phyloP scores from a whole-genome alignment of 2,888 invertebrate species.

The Acanthopleura granulata region DNA sequence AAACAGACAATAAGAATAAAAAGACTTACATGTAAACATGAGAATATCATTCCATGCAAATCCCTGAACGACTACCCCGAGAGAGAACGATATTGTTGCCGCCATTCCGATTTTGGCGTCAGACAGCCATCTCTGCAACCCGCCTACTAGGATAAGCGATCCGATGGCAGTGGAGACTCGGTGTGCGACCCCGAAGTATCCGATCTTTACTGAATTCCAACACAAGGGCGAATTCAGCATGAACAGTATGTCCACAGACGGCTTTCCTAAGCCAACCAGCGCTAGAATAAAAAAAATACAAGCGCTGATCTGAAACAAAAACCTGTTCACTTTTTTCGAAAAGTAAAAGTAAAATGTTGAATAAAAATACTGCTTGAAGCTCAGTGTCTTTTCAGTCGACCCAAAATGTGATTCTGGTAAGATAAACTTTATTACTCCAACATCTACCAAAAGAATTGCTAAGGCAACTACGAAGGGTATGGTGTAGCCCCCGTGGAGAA shows the following conservation, averaged over 20 bases:
- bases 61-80: constrained; percentile 30
- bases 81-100: constrained; percentile 27
- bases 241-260: constrained; percentile 35
- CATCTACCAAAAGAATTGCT: constrained; percentile 18
- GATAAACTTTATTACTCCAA: constrained; percentile 27
- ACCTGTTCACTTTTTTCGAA: neutral
- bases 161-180: constrained; percentile 26
- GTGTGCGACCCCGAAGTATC: constrained; percentile 31
- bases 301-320: neutral
- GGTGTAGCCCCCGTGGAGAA: constrained; percentile 29
- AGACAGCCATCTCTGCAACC: constrained; percentile 32
- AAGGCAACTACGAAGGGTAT: constrained; percentile 26
- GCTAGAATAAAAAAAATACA: constrained; percentile 15
- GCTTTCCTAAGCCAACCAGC: neutral
- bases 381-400: neutral
- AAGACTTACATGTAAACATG: constrained; percentile 37
- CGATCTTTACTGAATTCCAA: constrained; percentile 38
- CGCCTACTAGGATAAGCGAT: constrained; percentile 29
- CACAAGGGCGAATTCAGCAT: constrained; percentile 41
- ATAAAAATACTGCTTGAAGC: neutral
- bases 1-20: too few species aligned
- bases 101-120: constrained; percentile 36
- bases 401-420: constrained; percentile 30
- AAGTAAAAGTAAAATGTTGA: neutral
- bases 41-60: constrained; percentile 28